Percentiles rank a stretch among this genome's conserved stretches.
Evolutionary conservation across 2,797 vertebrate genomes (phyloP).

Genomic region (Ceyx erithaca): DNA sequence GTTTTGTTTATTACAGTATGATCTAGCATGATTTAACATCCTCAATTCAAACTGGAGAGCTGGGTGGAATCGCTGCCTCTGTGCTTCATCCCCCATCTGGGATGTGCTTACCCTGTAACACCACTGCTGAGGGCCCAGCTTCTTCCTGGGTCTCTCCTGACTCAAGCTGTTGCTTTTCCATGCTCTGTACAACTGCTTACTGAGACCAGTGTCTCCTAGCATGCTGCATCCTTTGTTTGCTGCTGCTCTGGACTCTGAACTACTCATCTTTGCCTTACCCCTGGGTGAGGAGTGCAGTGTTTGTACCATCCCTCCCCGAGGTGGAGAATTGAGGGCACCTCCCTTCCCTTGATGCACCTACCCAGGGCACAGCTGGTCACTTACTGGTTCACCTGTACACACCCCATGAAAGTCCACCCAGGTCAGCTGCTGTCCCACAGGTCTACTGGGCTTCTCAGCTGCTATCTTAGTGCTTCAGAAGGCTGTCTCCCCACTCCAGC

Average conservation of each 20-base stretch:
- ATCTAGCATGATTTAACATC: background rate
- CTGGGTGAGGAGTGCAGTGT: background rate
- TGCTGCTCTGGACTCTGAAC: background rate
- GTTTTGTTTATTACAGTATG: background rate
- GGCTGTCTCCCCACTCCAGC: background rate
- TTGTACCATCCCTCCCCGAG: background rate
- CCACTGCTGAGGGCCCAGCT: background rate
- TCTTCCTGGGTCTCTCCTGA: background rate
- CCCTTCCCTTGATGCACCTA: background rate
- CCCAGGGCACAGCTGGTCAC: background rate
- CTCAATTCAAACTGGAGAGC: background rate
- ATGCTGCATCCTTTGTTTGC: background rate
- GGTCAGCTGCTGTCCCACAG: background rate
- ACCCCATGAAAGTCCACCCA: background rate
- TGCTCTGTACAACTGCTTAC: background rate
- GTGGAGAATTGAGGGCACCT: background rate
- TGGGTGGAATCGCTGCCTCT: background rate
- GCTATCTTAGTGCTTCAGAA: background rate
- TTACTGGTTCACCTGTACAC: background rate
- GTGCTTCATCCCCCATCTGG: fast-evolving
- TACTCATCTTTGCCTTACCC: background rate
- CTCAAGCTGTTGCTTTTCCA: background rate
- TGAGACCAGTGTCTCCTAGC: background rate
- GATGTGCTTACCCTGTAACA: background rate
- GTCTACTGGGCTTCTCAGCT: background rate